phyloP scores from a whole-genome alignment of 2,113 vertebrate species.

The Anguilla japonica region DNA sequence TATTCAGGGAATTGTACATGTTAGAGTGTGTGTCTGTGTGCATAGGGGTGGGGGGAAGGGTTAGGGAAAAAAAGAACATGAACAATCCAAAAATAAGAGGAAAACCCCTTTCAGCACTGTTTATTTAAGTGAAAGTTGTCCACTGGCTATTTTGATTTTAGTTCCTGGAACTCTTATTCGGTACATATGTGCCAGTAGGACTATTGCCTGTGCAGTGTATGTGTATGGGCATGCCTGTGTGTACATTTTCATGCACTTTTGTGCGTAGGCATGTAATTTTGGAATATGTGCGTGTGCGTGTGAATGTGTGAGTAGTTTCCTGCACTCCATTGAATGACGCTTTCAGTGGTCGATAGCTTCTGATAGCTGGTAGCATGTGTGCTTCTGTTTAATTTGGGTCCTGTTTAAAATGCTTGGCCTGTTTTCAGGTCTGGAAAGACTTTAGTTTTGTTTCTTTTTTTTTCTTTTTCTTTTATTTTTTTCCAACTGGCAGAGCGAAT shows the following conservation, averaged over 20 bases:
- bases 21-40: slow-evolving; percentile 27
- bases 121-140: slow-evolving; percentile 4
- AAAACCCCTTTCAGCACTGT: background rate
- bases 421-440: slow-evolving; percentile 8
- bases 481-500: background rate
- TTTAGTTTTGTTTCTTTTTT: background rate
- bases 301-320: background rate
- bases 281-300: background rate
- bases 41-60: slow-evolving; percentile 26
- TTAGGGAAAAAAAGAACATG: slow-evolving; percentile 34
- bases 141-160: slow-evolving; percentile 24
- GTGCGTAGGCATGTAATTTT: background rate
- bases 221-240: background rate
- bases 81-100: slow-evolving; percentile 29
- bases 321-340: background rate
- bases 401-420: slow-evolving; percentile 9
- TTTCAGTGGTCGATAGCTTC: background rate
- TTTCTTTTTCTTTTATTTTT: background rate
- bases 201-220: background rate
- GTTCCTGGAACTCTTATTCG: slow-evolving; percentile 29
- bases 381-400: slow-evolving; percentile 17
- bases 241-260: background rate
- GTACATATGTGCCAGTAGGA: slow-evolving; percentile 13
- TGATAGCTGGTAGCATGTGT: background rate
- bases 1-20: slow-evolving; percentile 34